A percentile compares a stretch with the other conserved stretches of the same genome.
These are phyloP conservation scores for Sylvietta virens DNA, from an alignment of 2,113 vertebrate species.

Conservation along the genomic window DNA sequence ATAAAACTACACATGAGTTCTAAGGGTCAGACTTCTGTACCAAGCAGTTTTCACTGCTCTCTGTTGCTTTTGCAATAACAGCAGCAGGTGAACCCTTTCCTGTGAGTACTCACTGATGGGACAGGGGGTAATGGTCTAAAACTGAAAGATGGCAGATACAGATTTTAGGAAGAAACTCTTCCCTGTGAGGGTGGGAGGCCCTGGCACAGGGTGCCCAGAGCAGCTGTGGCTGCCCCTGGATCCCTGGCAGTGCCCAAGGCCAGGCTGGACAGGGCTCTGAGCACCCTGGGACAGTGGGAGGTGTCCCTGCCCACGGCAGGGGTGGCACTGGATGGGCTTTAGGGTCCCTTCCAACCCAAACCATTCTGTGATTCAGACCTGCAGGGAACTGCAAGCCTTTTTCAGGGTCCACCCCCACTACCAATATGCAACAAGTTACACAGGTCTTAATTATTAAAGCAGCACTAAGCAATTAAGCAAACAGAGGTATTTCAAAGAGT, in stretches of 20 bases:
- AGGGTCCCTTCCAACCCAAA: background rate
- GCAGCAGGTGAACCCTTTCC: background rate
- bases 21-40: background rate
- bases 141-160: background rate
- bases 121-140: too few relatives aligned
- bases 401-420: constrained; percentile 52
- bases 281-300: fast-evolving
- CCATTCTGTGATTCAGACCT: background rate
- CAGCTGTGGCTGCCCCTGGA: background rate
- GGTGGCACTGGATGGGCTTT: background rate
- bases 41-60: background rate
- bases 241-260: background rate
- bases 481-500: constrained; percentile 32
- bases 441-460: constrained; percentile 62
- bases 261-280: fast-evolving
- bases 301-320: background rate
- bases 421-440: constrained; percentile 61
- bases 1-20: background rate
- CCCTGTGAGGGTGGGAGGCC: background rate
- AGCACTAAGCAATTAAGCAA: constrained; percentile 64
- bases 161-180: background rate
- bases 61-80: background rate
- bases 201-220: background rate
- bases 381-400: background rate
- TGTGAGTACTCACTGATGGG: background rate